Base-by-base conservation (phyloP, 2,113 vertebrate species). In the Nyctereutes procyonoides region DNA sequence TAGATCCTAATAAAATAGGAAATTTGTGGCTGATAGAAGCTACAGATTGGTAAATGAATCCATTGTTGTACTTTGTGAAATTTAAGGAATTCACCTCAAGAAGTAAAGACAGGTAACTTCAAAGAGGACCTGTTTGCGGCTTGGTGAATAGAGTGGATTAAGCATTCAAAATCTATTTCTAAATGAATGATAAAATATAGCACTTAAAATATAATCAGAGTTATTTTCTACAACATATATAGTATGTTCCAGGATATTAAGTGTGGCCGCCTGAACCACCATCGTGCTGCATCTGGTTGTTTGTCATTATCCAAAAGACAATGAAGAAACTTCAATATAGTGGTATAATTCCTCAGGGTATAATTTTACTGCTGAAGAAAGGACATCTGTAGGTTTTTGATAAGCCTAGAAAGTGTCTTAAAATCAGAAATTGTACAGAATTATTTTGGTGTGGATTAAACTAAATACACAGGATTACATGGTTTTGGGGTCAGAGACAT, bases 351-450 rank as follows among this genome's bases (percentile, higher is more conserved):
- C 15, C 76, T 90, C 13, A 1, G 28, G 67, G n/a, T 87, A 11
- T 13, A n/a, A n/a, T 90, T 89, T 97, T 56, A 84, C 22, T 26
- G 19, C 53, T 20, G 80, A 94, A 62, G n/a, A 76, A 95, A 96
- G 24, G 22, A 35, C 6, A 22, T 88, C 22, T 51, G 2, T 32
- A 14, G 4, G 13, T 35, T 91, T 95, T 71, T 73, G n/a, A 58
- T 80, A 91, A 93, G 16, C 43, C 53, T 53, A 84, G 56, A 79
- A 94, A 94, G 8, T 26, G 74, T 55, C 32, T 56, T 95, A 51
- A 85, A 91, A 60, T 58, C 26, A 67, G 22, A 88, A 96, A 76
- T 56, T 89, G 55, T 69, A 55, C 60, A 77, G 32, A 28, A 88
- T 32, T 48, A 76, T 76, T 86, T 86, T 82, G 65, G 9, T 62